Evolutionary conservation across 1,140 invertebrate genomes (phyloP), one percentile per base, ranked within the genome.

Genomic region (Drosophila suzukii): DNA sequence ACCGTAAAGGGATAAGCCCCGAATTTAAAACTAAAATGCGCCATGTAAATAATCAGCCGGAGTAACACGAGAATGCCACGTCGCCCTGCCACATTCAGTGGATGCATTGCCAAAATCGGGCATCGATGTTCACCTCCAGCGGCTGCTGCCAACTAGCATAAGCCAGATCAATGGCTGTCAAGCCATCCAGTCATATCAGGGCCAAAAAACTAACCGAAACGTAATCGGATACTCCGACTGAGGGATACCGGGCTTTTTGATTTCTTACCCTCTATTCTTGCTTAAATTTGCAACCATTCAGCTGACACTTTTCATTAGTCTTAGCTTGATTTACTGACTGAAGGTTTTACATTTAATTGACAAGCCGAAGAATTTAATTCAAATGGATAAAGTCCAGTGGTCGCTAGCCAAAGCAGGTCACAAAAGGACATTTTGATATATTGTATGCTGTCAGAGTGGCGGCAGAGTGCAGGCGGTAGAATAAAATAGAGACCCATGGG

Each of bases 81-180:
- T 58, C 60, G 61, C 24, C 12, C 47, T 65, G 55, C 56, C 60
- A 61, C 38, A 59, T 55, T 43, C 78, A 27, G 38, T 46, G 53
- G 62, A 62, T 66, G 34, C 76, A 72, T 60, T 60, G 55, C 81
- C 51, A 75, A 67, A 66, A 76, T 49, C 59, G 66, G 39, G 70
- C 68, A 75, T 56, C 51, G 49, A 51, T 54, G 50, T 49, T 65
- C 54, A 79, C 44, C 51, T 75, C 41, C 61, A 41, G 10, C 51
- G 49, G 50, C 44, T 55, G 63, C 63, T 75, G 80, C 59, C 81
- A 82, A 80, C 60, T 61, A 55, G 24, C 60, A 83, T 67, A 66
- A 80, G 72, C 50, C 65, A 78, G 79, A 77, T 82, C 82, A 82
- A 76, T 88, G 83, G 50, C 58, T 76, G 83, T 78, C 83, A 73